Percentiles rank a stretch among this genome's conserved stretches.
Conservation (phyloP, 2,113 vertebrate species). For the pig (Sus scrofa) region DNA sequence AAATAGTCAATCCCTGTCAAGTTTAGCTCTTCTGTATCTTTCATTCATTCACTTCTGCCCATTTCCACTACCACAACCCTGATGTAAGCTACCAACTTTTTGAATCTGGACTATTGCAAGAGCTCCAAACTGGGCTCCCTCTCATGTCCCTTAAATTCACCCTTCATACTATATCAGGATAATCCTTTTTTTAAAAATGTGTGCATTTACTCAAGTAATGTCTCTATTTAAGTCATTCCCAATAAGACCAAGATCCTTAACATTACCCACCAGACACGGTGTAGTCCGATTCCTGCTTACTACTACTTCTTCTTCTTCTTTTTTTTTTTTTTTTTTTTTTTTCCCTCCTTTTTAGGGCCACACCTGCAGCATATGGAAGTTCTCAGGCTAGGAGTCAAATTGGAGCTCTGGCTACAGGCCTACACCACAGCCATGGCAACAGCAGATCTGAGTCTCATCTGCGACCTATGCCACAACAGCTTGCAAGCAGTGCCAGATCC, state of each 20-base stretch:
- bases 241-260: conserved; percentile 15
- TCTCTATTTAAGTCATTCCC: not conserved
- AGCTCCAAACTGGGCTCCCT: not conserved
- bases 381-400: too few species aligned
- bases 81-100: not conserved
- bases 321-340: too few species aligned
- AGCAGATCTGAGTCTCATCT: too few species aligned
- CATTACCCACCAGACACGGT: not conserved
- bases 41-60: not conserved
- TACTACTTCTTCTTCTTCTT: not conserved
- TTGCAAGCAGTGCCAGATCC: too few species aligned
- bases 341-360: too few species aligned
- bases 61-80: not conserved
- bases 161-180: not conserved
- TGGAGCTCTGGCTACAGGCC: too few species aligned
- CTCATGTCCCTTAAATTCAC: not conserved
- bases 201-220: not conserved
- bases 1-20: not conserved
- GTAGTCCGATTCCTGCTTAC: not conserved
- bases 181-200: not conserved
- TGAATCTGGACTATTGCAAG: not conserved
- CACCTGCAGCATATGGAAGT: too few species aligned
- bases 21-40: not conserved
- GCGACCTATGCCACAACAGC: too few species aligned
- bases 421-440: too few species aligned